Evolutionary conservation across 2,797 vertebrate genomes (phyloP), one percentile per base, ranked within the genome.

Genomic region (Paedocypris micromegethes): DNA sequence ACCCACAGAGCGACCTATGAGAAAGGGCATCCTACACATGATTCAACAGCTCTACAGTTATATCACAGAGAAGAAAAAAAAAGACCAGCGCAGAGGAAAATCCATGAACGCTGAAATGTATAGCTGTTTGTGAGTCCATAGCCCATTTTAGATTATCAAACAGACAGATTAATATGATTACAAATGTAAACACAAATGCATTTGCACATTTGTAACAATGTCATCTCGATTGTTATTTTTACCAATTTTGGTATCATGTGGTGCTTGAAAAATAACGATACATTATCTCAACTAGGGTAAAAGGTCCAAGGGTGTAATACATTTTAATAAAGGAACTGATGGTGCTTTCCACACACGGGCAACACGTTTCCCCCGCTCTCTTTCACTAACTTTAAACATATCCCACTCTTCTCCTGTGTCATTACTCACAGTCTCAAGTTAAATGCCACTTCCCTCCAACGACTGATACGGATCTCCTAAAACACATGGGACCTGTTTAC

Each of bases 401-500:
- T 87, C 86, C 76, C 73, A 74, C 76, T 79, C 82, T 80, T 85
- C 82, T 83, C 88, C 86, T 79, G 83, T 84, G 85, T 86, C 86
- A 84, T 86, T 87, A 85, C 78, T 85, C 75, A 62, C 47, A 70
- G 57, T 49, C 37, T 68, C 54, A 57, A 63, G 51, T 74, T 54
- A 62, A 70, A 83, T 84, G 87, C 90, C 87, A 86, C 88, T 88
- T 90, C 85, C 88, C 70, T 78, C 68, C 63, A 54, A 84, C 75
- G 88, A 83, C 80, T 83, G 78, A 80, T 81, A 83, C 83, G 78
- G 86, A 84, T 86, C 84, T 89, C 83, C 83, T 83, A 78, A 77
- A 86, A 86, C 84, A 84, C 86, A 83, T 82, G 79, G 52, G 68
- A 75, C 85, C 85, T 87, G 87, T 87, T 91, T 89, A 86, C 51